Conservation (phyloP, 1,140 invertebrate species). For the Papilio aristodemus region DNA sequence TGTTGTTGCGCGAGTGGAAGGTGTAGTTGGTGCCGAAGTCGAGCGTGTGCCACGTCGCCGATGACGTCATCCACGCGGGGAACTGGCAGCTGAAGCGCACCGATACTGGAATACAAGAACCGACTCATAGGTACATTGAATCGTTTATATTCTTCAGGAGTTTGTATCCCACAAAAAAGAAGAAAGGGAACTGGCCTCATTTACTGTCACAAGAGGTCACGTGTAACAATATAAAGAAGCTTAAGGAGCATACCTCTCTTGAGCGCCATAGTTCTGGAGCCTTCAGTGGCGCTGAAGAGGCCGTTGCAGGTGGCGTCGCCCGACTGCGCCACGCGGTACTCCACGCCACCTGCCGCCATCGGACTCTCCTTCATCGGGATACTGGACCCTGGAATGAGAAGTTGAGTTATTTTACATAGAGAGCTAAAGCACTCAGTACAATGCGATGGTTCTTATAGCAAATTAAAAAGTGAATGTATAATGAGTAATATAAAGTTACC, state of each 20-base stretch:
- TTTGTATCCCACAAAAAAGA: no score
- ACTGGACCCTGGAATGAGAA: conserved; percentile 57
- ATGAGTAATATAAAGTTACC: conserved; percentile 52
- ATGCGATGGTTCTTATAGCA: no score
- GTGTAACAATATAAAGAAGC: no score
- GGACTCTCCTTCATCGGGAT: conserved; percentile 62
- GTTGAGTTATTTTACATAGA: not conserved
- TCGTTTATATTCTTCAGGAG: no score
- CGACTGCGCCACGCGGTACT: conserved; percentile 88
- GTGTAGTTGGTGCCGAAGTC: conserved; percentile 85
- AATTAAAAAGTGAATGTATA: no score
- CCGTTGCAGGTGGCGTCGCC: conserved; percentile 91
- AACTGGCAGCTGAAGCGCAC: conserved; percentile 84
- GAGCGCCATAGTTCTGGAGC: conserved; percentile 87
- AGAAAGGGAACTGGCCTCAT: no score
- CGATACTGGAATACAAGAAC: conserved; percentile 73
- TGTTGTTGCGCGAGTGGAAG: conserved; percentile 85
- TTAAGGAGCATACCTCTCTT: conserved; percentile 81
- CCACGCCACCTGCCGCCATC: conserved; percentile 74
- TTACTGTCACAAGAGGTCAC: no score
- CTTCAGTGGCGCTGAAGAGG: conserved; percentile 89
- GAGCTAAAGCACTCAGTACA: no score
- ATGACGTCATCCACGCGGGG: conserved; percentile 84
- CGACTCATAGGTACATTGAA: not conserved
- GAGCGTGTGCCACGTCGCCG: conserved; percentile 86